These are phyloP conservation scores for Ostrea denselamellosa DNA, from an alignment of 1,140 invertebrate genomes.

Conservation along the genomic window DNA sequence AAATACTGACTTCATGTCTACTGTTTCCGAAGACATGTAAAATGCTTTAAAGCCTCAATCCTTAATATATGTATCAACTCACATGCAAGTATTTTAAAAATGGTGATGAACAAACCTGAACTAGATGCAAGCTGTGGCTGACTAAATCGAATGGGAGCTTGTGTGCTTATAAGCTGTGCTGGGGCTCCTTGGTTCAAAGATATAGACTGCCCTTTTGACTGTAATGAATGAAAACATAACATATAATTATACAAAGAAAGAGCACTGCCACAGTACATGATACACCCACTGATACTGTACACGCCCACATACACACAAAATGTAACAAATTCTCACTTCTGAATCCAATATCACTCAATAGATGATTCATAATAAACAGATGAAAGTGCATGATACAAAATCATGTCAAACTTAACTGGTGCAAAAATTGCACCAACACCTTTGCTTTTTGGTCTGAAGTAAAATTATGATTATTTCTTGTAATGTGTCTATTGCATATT, in stretches of 20 bases:
- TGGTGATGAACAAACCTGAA: background rate
- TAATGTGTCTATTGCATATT: too few relatives aligned
- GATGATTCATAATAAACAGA: too few relatives aligned
- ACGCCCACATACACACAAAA: too few relatives aligned
- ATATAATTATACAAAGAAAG: conserved; percentile 27
- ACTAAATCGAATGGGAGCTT: conserved; percentile 66
- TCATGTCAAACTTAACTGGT: too few relatives aligned
- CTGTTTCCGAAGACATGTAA: background rate
- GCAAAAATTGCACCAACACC: too few relatives aligned
- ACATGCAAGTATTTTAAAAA: background rate
- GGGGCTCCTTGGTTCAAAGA: conserved; percentile 58
- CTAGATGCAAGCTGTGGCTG: conserved; percentile 67
- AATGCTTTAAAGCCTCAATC: background rate
- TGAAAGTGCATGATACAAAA: too few relatives aligned
- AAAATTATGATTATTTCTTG: too few relatives aligned
- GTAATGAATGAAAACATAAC: conserved; percentile 12
- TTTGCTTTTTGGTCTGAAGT: too few relatives aligned
- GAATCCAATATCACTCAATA: too few relatives aligned
- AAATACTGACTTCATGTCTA: background rate
- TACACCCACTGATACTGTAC: too few relatives aligned
- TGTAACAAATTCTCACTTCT: too few relatives aligned
- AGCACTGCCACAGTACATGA: too few relatives aligned
- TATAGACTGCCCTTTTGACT: conserved; percentile 68
- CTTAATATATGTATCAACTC: background rate
- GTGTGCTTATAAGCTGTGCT: conserved; percentile 70